A percentile compares a stretch with the other conserved stretches of the same genome.
phyloP scores from a whole-genome alignment of 2,113 vertebrate genomes.

The Morone chrysops region DNA sequence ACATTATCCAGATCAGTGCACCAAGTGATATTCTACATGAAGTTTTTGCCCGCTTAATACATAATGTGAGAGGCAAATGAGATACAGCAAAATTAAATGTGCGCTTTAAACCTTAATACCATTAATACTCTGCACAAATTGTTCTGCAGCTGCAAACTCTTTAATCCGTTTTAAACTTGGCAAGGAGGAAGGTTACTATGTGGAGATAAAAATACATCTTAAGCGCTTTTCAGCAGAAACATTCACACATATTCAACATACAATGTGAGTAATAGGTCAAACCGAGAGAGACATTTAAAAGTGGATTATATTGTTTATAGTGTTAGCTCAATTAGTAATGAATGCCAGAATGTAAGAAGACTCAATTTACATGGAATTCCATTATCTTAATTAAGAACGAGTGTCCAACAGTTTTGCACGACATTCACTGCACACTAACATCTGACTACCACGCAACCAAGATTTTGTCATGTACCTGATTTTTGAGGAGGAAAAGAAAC shows the following conservation, averaged over 20 bases:
- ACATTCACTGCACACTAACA: constrained; percentile 11
- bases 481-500: background rate
- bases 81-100: background rate
- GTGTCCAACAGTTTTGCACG: constrained; percentile 25
- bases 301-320: constrained; percentile 31
- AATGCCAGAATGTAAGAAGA: constrained; percentile 45
- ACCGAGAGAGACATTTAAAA: background rate
- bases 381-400: constrained; percentile 51
- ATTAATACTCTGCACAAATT: background rate
- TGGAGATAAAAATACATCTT: background rate
- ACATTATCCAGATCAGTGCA: background rate
- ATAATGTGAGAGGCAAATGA: background rate
- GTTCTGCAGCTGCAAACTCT: background rate
- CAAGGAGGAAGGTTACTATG: background rate
- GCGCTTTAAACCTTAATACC: background rate
- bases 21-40: background rate
- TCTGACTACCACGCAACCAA: constrained; percentile 17
- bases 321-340: constrained; percentile 23
- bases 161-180: background rate
- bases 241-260: background rate
- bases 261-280: background rate
- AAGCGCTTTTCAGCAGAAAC: background rate
- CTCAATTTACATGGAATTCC: constrained; percentile 40
- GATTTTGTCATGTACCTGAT: constrained; percentile 2
- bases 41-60: background rate